These are phyloP conservation scores for Blennius ocellaris DNA, from an alignment of 2,113 vertebrate species.

Conservation along the genomic window DNA sequence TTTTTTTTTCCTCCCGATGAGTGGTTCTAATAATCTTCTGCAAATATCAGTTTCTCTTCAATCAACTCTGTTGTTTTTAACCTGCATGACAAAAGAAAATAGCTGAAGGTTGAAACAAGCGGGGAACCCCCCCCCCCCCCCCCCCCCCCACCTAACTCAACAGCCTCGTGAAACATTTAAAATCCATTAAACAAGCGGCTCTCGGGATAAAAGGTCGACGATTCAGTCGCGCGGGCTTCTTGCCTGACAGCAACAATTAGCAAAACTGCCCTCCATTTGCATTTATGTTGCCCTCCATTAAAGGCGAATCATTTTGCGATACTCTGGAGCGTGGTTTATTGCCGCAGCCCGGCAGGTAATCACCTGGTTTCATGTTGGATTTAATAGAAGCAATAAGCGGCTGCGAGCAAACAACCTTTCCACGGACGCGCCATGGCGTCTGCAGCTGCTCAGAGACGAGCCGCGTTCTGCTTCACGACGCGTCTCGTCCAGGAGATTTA, in stretches of 20 bases:
- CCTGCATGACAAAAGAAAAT: background rate
- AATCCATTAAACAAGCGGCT: slow-evolving; percentile 40
- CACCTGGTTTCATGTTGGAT: slow-evolving; percentile 44
- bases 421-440: slow-evolving; percentile 7
- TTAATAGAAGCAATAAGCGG: slow-evolving; percentile 39
- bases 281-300: slow-evolving; percentile 46
- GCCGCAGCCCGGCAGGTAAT: slow-evolving; percentile 25
- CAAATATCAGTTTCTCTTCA: background rate
- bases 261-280: slow-evolving; percentile 51
- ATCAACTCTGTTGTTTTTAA: background rate
- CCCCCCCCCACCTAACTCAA: too few relatives aligned
- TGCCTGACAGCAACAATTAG: slow-evolving; percentile 44
- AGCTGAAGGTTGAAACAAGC: background rate
- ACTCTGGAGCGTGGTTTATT: slow-evolving; percentile 33
- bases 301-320: slow-evolving; percentile 31
- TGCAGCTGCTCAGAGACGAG: slow-evolving; percentile 39
- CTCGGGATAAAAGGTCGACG: slow-evolving; percentile 31
- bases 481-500: slow-evolving; percentile 53
- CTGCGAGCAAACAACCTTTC: slow-evolving; percentile 32
- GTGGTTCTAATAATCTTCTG: too few relatives aligned
- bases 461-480: slow-evolving; percentile 34
- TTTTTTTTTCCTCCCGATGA: too few relatives aligned
- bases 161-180: slow-evolving; percentile 31
- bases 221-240: slow-evolving; percentile 30
- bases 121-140: too few relatives aligned